These are phyloP conservation scores for Leptobrachium leishanense DNA, from an alignment of 2,113 vertebrate genomes.

Conservation along the genomic window DNA sequence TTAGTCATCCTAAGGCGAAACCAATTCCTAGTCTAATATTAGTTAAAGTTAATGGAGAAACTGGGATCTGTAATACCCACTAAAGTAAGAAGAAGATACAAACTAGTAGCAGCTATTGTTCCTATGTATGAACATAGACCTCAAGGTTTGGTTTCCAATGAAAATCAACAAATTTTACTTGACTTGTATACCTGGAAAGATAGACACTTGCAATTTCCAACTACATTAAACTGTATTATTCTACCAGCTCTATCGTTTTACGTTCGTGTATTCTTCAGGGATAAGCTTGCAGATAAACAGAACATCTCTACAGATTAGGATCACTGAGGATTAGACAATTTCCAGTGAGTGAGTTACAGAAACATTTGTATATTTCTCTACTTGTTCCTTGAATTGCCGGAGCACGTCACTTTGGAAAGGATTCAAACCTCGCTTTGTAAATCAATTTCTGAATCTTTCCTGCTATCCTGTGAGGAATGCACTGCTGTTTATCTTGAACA, in stretches of 20 bases:
- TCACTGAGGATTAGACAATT: slow-evolving; percentile 1
- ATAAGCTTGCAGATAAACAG: neutral
- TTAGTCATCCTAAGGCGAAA: no score
- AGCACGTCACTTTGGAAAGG: neutral
- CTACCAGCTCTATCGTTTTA: neutral
- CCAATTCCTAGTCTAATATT: no score
- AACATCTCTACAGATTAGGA: slow-evolving; percentile 1
- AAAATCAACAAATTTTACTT: neutral
- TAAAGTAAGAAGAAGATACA: no score
- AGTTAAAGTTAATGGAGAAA: no score
- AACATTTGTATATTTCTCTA: neutral
- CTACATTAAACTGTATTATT: neutral
- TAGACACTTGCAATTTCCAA: slow-evolving; percentile 1
- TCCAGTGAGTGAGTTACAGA: neutral
- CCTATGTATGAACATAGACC: no score
- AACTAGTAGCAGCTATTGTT: no score
- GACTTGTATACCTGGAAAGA: neutral
- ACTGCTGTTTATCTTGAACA: no score
- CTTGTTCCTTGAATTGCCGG: neutral
- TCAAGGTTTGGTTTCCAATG: no score
- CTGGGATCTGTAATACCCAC: no score
- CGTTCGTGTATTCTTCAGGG: neutral
- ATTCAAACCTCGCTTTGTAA: neutral
- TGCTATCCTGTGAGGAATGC: no score
- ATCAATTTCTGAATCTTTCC: neutral